Evolutionary conservation across 2,113 vertebrate species (phyloP), one percentile per base, ranked within the genome.

Genomic region (Calyptommatus sinebrachiatus): DNA sequence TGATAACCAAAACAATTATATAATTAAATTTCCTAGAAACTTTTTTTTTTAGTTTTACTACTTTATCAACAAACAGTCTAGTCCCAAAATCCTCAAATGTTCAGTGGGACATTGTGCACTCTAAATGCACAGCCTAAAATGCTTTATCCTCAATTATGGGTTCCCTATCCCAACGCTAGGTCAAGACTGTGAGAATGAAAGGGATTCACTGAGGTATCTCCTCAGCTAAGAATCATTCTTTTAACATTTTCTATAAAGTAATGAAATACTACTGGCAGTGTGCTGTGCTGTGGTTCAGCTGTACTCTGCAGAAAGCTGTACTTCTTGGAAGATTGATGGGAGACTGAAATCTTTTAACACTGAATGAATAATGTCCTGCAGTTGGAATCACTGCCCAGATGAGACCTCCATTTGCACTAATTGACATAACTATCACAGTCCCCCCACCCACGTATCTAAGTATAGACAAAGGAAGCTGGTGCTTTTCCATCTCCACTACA

Each of bases 351-450:
- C 0, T 5, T 80, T 83, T 68, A 67, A 2, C n/a, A 12, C 0
- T 74, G 67, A 50, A 63, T 74, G 67, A 83, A 79, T 78, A 87
- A 84, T 35, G 18, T 4, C 75, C 77, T 78, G 20, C 20, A 76
- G 31, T 0, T 85, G 71, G 83, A 69, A 88, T 74, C 2, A 60
- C 1, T 24, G 60, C 74, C 73, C 1, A 16, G n/a, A n/a, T 18
- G 68, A 8, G 66, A 67, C 63, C 70, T 73, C 65, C 66, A 82
- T 46, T 74, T 45, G 21, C 1, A 46, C 0, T 78, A 71, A 74
- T 87, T 84, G 82, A 81, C 24, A 72, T 20, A 80, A 24, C 45
- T 91, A 35, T 29, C 80, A 88, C 85, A 1, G 77, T 71, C 74
- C 84, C 70, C 26, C 41, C 35, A 77, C 35, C 73, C 0, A 0